Evolutionary conservation across 2,888 invertebrate species (phyloP).

Genomic region (Carpatolechia fugitivella): DNA sequence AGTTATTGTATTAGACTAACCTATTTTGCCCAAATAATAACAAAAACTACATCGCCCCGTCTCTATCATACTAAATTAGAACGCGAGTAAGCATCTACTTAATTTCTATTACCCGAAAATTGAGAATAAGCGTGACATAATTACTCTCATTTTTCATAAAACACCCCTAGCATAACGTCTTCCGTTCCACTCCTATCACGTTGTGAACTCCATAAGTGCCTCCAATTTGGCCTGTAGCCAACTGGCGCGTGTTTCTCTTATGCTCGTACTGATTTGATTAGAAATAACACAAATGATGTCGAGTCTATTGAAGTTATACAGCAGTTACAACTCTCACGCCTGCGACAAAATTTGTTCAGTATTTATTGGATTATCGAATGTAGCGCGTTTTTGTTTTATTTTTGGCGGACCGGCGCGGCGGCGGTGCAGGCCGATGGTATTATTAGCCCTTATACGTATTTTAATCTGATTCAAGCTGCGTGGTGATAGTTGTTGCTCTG

Average conservation of each 20-base stretch:
- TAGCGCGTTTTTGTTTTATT: too few relatives aligned
- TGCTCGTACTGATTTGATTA: slow-evolving; percentile 43
- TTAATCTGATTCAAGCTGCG: too few relatives aligned
- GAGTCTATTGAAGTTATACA: neutral
- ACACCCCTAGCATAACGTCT: neutral
- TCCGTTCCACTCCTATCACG: neutral
- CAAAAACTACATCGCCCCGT: too few relatives aligned
- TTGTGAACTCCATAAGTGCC: slow-evolving; percentile 27
- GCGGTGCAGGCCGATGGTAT: too few relatives aligned
- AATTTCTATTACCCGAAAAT: neutral
- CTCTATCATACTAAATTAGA: neutral
- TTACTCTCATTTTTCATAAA: neutral
- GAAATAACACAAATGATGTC: slow-evolving; percentile 29
- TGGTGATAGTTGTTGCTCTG: too few relatives aligned
- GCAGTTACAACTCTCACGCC: neutral
- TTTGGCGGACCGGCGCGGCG: too few relatives aligned
- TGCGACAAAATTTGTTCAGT: too few relatives aligned
- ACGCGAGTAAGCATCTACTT: neutral
- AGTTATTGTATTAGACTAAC: too few relatives aligned
- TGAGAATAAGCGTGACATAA: neutral
- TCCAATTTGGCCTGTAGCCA: slow-evolving; percentile 48
- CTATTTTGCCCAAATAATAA: too few relatives aligned
- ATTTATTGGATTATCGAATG: too few relatives aligned
- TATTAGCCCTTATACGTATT: too few relatives aligned
- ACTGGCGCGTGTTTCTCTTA: slow-evolving; percentile 29